A percentile compares a stretch with the other conserved stretches of the same genome.
These are phyloP conservation scores for Papilio glaucus DNA, from an alignment of 1,140 invertebrate genomes.

Conservation along the genomic window DNA sequence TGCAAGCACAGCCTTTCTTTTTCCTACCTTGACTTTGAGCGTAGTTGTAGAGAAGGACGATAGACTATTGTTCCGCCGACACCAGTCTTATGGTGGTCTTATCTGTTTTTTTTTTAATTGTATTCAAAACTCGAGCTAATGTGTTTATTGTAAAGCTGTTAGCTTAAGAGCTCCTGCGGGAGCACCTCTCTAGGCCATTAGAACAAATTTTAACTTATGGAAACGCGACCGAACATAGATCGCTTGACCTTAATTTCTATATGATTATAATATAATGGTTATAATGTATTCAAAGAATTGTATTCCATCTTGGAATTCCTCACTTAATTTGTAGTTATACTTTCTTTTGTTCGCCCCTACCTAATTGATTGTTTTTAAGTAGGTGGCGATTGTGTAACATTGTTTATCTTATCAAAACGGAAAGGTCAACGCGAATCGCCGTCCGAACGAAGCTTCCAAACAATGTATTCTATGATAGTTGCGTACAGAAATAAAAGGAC, in stretches of 20 bases:
- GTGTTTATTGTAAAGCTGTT: background rate
- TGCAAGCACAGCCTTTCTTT: no score
- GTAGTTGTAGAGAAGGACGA: no score
- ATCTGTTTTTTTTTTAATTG: no score
- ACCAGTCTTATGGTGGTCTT: no score
- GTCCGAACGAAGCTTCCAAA: conserved; percentile 54
- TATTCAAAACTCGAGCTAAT: no score
- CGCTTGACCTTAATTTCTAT: background rate
- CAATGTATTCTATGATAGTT: conserved; percentile 38
- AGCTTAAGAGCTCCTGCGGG: background rate
- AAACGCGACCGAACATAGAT: background rate
- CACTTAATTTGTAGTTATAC: background rate
- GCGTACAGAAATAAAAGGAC: conserved; percentile 31
- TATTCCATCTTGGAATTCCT: background rate
- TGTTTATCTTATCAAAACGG: conserved; percentile 23
- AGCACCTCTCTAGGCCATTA: background rate
- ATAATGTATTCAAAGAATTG: background rate
- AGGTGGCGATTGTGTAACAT: conserved; percentile 16
- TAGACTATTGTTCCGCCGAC: no score
- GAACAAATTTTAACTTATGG: background rate
- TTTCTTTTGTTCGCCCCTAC: conserved; percentile 8
- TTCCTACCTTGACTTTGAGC: no score
- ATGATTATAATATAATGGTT: no score
- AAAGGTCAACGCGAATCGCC: conserved; percentile 45
- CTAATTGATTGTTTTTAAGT: conserved; percentile 19